Conservation (phyloP, 2,113 vertebrate genomes). For the Blennius ocellaris region DNA sequence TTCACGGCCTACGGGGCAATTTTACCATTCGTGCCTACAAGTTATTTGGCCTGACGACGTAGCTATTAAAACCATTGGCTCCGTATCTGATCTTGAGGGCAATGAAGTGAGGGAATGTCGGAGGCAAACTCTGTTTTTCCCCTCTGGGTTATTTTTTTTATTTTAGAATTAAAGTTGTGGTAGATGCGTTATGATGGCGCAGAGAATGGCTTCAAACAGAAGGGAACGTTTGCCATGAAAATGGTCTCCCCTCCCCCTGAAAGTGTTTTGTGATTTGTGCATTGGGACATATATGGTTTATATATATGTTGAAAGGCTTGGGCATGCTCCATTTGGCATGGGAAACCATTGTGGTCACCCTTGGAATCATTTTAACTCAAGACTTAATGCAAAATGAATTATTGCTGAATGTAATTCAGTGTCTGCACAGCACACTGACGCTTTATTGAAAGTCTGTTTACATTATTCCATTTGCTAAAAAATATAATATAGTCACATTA, state of each 20-base stretch:
- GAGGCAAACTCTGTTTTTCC: slow-evolving; percentile 55
- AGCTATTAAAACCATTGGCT: slow-evolving; percentile 56
- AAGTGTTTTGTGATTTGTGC: neutral
- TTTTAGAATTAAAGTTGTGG: slow-evolving; percentile 41
- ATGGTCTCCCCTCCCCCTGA: slow-evolving; percentile 9
- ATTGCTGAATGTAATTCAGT: slow-evolving; percentile 3
- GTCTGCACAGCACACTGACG: neutral
- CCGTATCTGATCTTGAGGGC: slow-evolving; percentile 52
- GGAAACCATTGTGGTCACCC: neutral
- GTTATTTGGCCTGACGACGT: slow-evolving; percentile 61
- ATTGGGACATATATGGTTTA: neutral
- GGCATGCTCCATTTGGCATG: slow-evolving; percentile 1
- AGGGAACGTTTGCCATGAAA: neutral
- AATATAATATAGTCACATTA: neutral
- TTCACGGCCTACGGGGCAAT: slow-evolving; percentile 53
- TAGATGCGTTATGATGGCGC: slow-evolving; percentile 34
- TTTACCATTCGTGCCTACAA: slow-evolving; percentile 56
- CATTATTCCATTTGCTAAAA: neutral
- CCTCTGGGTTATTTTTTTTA: slow-evolving; percentile 40
- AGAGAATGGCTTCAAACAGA: slow-evolving; percentile 28
- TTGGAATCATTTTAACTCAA: neutral
- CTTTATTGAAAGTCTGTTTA: neutral
- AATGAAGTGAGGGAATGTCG: slow-evolving; percentile 57
- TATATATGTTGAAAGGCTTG: neutral
- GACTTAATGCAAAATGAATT: neutral